Base-by-base conservation (phyloP, 1,140 invertebrate genomes). In the Drosophila repleta region DNA sequence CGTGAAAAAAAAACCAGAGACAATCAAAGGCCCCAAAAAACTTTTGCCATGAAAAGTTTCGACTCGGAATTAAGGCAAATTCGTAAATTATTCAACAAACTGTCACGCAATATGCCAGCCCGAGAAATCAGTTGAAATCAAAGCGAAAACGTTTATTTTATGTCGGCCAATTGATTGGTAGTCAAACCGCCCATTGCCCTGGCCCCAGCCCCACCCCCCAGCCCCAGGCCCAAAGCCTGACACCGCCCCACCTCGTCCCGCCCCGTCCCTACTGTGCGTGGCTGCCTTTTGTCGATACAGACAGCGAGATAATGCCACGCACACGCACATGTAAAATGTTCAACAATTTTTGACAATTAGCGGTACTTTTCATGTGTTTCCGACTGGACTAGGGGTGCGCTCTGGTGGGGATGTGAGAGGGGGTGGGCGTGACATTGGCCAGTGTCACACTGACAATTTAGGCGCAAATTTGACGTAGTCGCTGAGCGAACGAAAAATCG, bases 341-440 rank as follows among this genome's bases (percentile, higher is more conserved):
- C 56, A 90, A 90, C 81, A 82, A 87, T 90, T 90, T 90, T 87
- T 81, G 74, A 90, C 88, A 90, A 90, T 90, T 90, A 88, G 82
- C 87, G 87, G 88, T 83, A 76, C 76, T 87, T 84, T 90, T 88
- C 79, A 90, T 88, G 87, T 90, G 56, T 55, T 51, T 63, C 20
- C n/a, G 29, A 8, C n/a, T 18, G 49, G 7, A 10, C 1, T 18
- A 1, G 43, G 32, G 45, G 18, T 4, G n/a, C 1, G 29, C 1
- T 10, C 10, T 1, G 29, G 29, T 5, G 0, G 32, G 11, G 29
- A 8, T 29, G 7, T 7, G 29, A 29, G 29, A 11, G 52, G 15
- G 17, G 37, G 29, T 24, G 29, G 24, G n/a, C 18, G 10, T 21
- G 62, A 35, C 4, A 20, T 35, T 57, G 49, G 48, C 55, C 84